Conservation (phyloP, 2,113 vertebrate species). For the Holacanthus passer region DNA sequence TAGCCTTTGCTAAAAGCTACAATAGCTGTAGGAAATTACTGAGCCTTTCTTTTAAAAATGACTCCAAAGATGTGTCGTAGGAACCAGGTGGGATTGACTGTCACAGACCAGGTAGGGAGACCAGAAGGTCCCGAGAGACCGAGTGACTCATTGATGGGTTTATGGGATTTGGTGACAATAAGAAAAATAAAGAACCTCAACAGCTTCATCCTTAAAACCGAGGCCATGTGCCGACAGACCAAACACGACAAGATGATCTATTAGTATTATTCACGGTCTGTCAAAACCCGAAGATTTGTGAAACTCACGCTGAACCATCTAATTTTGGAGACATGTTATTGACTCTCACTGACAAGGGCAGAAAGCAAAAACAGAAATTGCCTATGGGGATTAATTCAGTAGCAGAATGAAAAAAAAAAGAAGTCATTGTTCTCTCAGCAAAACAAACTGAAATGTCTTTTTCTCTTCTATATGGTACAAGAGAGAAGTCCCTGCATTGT, state of each 20-base stretch:
- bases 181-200: neutral
- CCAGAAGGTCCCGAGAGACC: neutral
- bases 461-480: neutral
- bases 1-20: no score
- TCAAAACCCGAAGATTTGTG: neutral
- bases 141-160: neutral
- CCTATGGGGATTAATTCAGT: slow-evolving; percentile 28
- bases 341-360: slow-evolving; percentile 7
- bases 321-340: neutral
- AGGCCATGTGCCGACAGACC: neutral
- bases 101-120: no score
- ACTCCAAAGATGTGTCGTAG: no score
- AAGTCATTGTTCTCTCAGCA: neutral
- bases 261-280: neutral
- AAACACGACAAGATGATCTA: neutral
- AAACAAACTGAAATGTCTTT: neutral
- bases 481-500: neutral
- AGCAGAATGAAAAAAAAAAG: neutral
- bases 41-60: no score
- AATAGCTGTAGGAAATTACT: no score
- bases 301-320: neutral
- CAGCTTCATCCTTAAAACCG: neutral
- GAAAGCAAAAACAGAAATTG: slow-evolving; percentile 2
- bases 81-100: no score
- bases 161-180: neutral